Conservation (phyloP, 1,140 invertebrate species). For the Venustaconcha ellipsiformis region DNA sequence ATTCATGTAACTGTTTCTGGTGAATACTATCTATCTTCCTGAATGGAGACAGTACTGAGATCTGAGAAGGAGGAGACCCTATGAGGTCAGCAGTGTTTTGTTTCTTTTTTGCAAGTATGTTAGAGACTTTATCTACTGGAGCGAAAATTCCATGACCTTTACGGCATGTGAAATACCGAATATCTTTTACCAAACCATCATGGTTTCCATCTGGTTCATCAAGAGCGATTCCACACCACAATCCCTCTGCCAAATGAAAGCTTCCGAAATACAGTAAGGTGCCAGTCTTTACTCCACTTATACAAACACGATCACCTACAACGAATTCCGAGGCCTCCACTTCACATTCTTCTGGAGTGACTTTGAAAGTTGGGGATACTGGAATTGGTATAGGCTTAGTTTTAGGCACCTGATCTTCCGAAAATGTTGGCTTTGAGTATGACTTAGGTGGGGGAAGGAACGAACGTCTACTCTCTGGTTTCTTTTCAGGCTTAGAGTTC, state of each 20-base stretch:
- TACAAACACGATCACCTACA: constrained; percentile 47
- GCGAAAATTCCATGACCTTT: constrained; percentile 66
- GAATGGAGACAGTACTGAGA: too few species aligned
- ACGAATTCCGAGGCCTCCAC: constrained; percentile 21
- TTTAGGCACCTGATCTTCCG: constrained; percentile 14
- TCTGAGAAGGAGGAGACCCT: too few species aligned
- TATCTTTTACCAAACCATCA: constrained; percentile 62
- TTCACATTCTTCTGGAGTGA: constrained; percentile 1
- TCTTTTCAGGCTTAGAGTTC: background rate
- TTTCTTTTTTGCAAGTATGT: constrained; percentile 4
- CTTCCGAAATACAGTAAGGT: constrained; percentile 54
- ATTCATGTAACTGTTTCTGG: too few species aligned
- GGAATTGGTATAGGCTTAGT: constrained; percentile 28
- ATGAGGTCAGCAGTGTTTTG: too few species aligned
- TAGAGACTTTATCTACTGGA: constrained; percentile 59
- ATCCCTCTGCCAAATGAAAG: constrained; percentile 57
- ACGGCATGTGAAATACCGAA: constrained; percentile 64
- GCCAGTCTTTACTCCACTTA: constrained; percentile 55
- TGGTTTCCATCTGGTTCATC: constrained; percentile 63
- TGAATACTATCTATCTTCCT: too few species aligned
- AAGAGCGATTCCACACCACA: constrained; percentile 66
- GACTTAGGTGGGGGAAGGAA: constrained; percentile 44
- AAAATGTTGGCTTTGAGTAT: background rate
- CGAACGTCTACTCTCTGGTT: constrained; percentile 37
- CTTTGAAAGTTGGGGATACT: background rate